phyloP scores from a whole-genome alignment of 2,797 vertebrate species.

The Hippoglossus hippoglossus region DNA sequence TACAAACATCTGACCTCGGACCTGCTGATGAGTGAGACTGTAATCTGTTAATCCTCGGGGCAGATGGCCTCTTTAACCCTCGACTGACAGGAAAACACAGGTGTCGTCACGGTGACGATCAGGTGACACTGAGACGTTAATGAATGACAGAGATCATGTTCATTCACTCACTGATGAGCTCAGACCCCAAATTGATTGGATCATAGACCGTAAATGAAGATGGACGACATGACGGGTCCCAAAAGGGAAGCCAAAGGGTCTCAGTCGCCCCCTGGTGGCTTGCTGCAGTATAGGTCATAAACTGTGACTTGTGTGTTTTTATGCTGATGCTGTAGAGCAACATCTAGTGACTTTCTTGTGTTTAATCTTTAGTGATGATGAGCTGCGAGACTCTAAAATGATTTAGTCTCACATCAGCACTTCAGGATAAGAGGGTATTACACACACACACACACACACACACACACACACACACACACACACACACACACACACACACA shows the following conservation, averaged over 20 bases:
- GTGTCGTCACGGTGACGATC: background rate
- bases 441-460: background rate
- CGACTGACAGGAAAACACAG: background rate
- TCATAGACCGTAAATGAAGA: too few relatives aligned
- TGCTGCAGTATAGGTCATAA: too few relatives aligned
- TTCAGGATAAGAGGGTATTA: background rate
- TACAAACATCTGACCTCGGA: slow-evolving; percentile 28
- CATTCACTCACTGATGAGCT: background rate
- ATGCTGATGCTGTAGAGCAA: background rate
- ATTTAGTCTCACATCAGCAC: background rate
- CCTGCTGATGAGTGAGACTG: slow-evolving; percentile 11
- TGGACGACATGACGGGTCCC: too few relatives aligned
- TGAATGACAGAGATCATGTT: background rate
- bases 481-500: background rate
- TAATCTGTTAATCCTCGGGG: slow-evolving; percentile 79
- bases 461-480: background rate
- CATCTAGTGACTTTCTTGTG: background rate
- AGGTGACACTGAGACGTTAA: background rate
- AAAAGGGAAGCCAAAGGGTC: too few relatives aligned
- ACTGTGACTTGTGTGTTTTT: too few relatives aligned
- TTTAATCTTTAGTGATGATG: background rate
- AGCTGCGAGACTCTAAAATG: background rate
- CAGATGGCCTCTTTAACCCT: slow-evolving; percentile 60
- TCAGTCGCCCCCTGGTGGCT: too few relatives aligned
- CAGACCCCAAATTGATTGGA: too few relatives aligned